Conservation (phyloP, 2,888 invertebrate species). For the Microplitis manilae region DNA sequence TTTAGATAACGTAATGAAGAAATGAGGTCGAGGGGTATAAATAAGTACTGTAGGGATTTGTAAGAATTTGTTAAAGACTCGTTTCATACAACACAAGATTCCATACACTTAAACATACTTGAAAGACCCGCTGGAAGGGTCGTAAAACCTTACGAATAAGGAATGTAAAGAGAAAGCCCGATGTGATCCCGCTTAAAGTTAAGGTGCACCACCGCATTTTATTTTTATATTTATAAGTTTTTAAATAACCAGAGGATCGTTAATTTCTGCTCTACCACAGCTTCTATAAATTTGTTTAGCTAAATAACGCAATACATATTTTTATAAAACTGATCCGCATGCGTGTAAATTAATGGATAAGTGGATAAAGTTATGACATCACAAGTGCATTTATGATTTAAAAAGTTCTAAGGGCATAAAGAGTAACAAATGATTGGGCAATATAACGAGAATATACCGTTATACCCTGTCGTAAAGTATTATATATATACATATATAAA, state of each 20-base stretch:
- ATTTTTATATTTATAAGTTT: neutral
- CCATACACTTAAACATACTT: neutral
- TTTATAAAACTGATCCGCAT: constrained; percentile 10
- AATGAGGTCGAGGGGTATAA: neutral
- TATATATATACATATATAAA: constrained; percentile 17
- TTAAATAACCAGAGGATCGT: neutral
- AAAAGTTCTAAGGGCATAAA: constrained; percentile 1
- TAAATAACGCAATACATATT: neutral
- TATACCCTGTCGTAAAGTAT: neutral
- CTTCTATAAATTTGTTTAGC: too few relatives aligned
- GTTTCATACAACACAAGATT: neutral
- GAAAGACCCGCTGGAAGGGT: constrained; percentile 27
- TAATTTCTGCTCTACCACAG: too few relatives aligned
- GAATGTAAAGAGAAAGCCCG: constrained; percentile 39
- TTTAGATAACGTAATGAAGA: neutral
- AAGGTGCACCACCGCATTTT: neutral
- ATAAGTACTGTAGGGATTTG: neutral
- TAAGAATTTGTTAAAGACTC: neutral
- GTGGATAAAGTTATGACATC: neutral
- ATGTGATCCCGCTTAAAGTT: constrained; percentile 28
- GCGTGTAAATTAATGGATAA: constrained; percentile 39
- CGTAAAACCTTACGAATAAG: constrained; percentile 39
- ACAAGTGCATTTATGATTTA: neutral
- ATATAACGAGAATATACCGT: constrained; percentile 11
- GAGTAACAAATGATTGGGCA: neutral